A percentile compares a stretch with the other conserved stretches of the same genome.
Conservation (phyloP, 2,797 vertebrate species). For the Falco biarmicus region DNA sequence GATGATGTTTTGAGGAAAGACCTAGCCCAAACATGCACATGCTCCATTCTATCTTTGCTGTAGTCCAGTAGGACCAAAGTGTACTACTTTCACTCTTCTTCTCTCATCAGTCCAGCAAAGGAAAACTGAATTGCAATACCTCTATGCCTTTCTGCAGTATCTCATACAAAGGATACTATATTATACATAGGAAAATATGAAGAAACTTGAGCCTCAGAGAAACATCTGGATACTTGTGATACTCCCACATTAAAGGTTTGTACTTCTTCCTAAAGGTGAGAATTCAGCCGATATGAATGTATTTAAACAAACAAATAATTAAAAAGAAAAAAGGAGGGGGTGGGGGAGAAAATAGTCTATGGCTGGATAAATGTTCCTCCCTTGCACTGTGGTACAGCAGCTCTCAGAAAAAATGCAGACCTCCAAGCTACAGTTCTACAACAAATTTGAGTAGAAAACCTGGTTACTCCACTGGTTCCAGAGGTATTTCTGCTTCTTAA, state of each 20-base stretch:
- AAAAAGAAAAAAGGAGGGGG: accelerated
- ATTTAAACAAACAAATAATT: background rate
- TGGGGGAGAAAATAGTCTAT: background rate
- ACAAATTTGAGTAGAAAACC: background rate
- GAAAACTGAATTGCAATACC: background rate
- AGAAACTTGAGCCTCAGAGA: background rate
- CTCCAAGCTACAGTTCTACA: background rate
- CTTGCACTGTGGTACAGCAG: background rate
- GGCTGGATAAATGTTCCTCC: background rate
- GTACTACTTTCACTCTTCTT: background rate
- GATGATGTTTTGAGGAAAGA: background rate
- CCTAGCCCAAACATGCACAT: background rate
- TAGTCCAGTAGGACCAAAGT: background rate
- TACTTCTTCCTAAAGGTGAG: background rate
- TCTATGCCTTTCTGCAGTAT: background rate
- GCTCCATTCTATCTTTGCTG: background rate
- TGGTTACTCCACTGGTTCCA: background rate
- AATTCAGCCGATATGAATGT: background rate
- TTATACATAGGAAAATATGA: background rate
- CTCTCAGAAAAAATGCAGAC: background rate
- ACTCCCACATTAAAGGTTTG: background rate
- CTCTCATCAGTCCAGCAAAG: background rate
- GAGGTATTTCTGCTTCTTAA: background rate
- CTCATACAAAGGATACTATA: background rate
- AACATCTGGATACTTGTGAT: background rate